Conservation (phyloP, 2,113 vertebrate species). For the Odocoileus hemionus region DNA sequence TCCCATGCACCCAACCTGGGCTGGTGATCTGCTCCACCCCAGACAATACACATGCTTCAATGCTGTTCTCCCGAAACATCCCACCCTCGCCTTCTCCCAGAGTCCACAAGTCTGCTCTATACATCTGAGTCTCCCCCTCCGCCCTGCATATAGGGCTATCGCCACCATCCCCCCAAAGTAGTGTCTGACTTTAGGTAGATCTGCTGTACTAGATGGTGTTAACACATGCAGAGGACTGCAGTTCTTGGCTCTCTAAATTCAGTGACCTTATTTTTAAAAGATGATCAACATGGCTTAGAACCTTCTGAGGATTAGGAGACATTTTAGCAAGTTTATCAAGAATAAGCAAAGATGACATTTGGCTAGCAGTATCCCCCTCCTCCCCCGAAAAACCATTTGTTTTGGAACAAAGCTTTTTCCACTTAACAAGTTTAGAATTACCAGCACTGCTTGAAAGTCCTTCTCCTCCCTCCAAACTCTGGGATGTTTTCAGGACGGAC, state of each 20-base stretch:
- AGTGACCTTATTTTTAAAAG: constrained; percentile 74
- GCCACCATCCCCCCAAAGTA: neutral
- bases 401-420: constrained; percentile 41
- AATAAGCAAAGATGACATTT: constrained; percentile 76
- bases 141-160: too few species aligned
- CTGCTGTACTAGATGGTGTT: neutral
- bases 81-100: too few species aligned
- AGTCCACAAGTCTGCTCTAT: too few species aligned
- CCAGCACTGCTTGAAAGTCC: neutral
- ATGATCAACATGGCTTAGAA: constrained; percentile 63
- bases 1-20: too few species aligned
- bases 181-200: neutral
- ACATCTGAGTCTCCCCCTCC: too few species aligned
- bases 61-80: too few species aligned
- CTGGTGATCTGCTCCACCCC: too few species aligned
- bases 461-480: neutral
- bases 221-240: neutral
- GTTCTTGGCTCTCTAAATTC: constrained; percentile 62
- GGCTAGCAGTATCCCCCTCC: constrained; percentile 8
- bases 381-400: neutral
- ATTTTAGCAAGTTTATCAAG: constrained; percentile 72
- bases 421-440: constrained; percentile 48
- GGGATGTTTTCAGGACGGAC: constrained; percentile 27
- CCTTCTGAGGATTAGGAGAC: constrained; percentile 70
- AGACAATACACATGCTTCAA: too few species aligned